A percentile compares a stretch with the other conserved stretches of the same genome.
Evolutionary conservation across 2,888 invertebrate species (phyloP).

Genomic region (Caenorhabditis sp.): DNA sequence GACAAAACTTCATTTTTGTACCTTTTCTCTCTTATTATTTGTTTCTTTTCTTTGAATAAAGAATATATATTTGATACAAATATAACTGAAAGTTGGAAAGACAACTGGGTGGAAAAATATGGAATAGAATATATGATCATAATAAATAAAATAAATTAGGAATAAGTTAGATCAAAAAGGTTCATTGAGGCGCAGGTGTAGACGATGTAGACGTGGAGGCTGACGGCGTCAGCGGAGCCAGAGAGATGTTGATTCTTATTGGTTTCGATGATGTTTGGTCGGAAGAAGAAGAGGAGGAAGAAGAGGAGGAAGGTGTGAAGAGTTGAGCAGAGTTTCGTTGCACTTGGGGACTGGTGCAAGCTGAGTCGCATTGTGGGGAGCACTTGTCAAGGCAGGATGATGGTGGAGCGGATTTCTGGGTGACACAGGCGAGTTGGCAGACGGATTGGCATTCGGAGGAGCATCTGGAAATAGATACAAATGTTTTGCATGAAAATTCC

Average conservation of each 20-base stretch:
- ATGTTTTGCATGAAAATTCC: no score
- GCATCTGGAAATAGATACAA: constrained; percentile 53
- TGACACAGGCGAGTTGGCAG: constrained; percentile 70
- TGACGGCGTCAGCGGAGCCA: constrained; percentile 36
- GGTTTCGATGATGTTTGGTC: constrained; percentile 44
- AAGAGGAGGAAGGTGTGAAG: constrained; percentile 55
- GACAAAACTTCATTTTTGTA: constrained; percentile 14
- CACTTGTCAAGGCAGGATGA: constrained; percentile 68
- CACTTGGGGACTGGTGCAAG: constrained; percentile 68
- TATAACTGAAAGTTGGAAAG: constrained; percentile 21
- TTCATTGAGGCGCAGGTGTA: not conserved
- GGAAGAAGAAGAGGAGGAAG: no score
- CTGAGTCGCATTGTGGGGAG: constrained; percentile 68
- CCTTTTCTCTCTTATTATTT: no score
- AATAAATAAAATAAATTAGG: constrained; percentile 29
- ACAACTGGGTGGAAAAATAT: not conserved
- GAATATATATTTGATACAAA: constrained; percentile 13
- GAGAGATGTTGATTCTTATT: constrained; percentile 49
- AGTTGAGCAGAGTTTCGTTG: constrained; percentile 70
- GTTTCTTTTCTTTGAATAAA: constrained; percentile 4
- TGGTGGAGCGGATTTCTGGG: constrained; percentile 66
- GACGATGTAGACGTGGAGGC: constrained; percentile 23
- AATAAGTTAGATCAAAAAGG: constrained; percentile 8
- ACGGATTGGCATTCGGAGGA: constrained; percentile 73
- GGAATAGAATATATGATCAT: not conserved